These are phyloP conservation scores for Nyctibius grandis DNA, from an alignment of 2,797 vertebrate genomes.

Conservation along the genomic window DNA sequence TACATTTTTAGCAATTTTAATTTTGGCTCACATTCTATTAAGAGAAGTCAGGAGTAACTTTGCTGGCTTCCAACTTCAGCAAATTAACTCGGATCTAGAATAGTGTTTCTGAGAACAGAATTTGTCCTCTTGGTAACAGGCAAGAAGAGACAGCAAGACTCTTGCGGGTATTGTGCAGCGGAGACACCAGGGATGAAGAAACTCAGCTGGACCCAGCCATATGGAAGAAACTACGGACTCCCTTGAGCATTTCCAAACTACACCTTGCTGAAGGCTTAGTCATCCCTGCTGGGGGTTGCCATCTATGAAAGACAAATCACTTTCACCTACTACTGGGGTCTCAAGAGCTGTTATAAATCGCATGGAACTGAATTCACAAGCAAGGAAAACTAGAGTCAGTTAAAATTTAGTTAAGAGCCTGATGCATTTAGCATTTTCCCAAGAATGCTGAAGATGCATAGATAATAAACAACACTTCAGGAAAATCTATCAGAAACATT, in stretches of 20 bases:
- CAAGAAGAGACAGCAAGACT: not conserved
- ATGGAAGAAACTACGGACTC: slow-evolving; percentile 27
- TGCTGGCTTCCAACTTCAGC: not conserved
- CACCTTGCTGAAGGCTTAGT: slow-evolving; percentile 45
- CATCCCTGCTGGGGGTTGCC: not conserved
- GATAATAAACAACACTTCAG: not conserved
- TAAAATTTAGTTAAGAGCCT: not conserved
- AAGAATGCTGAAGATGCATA: rapidly evolving
- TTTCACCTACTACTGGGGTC: not conserved
- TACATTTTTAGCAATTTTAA: not conserved
- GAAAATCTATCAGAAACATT: not conserved
- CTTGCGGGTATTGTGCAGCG: not conserved
- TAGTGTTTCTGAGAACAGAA: not conserved
- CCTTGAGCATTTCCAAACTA: slow-evolving; percentile 16
- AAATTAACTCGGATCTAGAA: not conserved
- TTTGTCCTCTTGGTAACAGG: not conserved
- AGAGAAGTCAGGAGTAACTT: not conserved
- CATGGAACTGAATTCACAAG: not conserved
- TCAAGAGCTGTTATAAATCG: not conserved
- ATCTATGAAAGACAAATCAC: slow-evolving; percentile 2
- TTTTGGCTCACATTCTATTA: not conserved
- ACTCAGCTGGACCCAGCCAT: slow-evolving; percentile 48
- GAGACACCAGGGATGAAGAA: slow-evolving; percentile 16
- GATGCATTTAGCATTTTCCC: not conserved
- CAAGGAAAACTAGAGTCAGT: not conserved